Base-by-base conservation (phyloP, 1,140 invertebrate genomes). In the Magallana gigas region DNA sequence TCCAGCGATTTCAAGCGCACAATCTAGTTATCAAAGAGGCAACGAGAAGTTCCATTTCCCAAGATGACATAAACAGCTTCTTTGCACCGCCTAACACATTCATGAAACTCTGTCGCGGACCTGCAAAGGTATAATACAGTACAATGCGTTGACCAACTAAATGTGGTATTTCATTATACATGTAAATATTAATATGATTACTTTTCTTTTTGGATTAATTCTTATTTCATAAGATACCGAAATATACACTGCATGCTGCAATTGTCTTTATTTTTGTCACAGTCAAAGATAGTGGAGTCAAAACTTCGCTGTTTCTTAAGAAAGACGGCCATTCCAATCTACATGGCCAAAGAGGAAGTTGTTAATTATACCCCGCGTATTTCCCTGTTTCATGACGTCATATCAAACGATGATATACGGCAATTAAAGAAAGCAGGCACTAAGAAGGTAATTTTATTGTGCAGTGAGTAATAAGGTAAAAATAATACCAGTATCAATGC, bases 311-410 rank as follows among this genome's bases (percentile, higher is more conserved):
- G 88, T 59, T 89, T 80, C 23, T 36, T 71, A 5, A 86, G 82
- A 85, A 11, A 56, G n/a, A 86, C 88, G 29, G 23, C 16, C 4
- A 80, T 87, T 36, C 85, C 85, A 11, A 36, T 81, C 9, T 87
- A 85, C 11, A 11, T 11, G 7, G 29, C 76, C 1, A 89, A 89
- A 80, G 83, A 76, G 12, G 88, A 89, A 58, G 36, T 89, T 57
- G 76, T 76, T 0, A 87, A 86, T 57, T 57, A 57, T n/a, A 5
- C 84, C 12, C 88, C 88, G 18, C 9, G 59, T n/a, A 29, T 89
- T 8, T 81, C 82, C 81, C 6, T 89, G 16, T 89, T 89, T 56
- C 88, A 89, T 64, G 85, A 89, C 23, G 85, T 89, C 3, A 82
- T 89, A 23, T 81, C 62, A 23, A 83, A 81, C 5, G 14, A 60